These are phyloP conservation scores for Pocillopora damicornis DNA, from an alignment of 64 coral and sea anemone species.

Conservation along the genomic window DNA sequence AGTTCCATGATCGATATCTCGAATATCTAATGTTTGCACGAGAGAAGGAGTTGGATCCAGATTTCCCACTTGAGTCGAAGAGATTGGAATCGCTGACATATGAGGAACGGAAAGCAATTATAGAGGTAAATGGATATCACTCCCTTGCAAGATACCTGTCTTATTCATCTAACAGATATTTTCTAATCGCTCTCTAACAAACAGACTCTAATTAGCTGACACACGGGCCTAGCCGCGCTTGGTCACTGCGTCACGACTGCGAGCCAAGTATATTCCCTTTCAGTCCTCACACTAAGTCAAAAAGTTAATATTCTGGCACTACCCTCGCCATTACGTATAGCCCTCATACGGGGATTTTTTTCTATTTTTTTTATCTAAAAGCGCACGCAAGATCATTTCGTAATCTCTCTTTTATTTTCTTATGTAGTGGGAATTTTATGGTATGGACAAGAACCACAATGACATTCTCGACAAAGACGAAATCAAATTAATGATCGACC, in stretches of 20 bases:
- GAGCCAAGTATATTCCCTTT: too few relatives aligned
- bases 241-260: too few relatives aligned
- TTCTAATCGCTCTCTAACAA: too few relatives aligned
- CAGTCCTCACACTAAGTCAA: too few relatives aligned
- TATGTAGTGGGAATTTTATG: conserved; percentile 82
- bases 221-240: too few relatives aligned
- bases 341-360: background rate
- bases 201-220: too few relatives aligned
- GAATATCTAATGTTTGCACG: conserved; percentile 65
- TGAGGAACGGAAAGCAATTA: conserved; percentile 42
- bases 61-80: conserved; percentile 1
- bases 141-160: background rate
- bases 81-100: conserved; percentile 28
- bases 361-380: background rate
- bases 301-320: too few relatives aligned
- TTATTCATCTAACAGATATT: too few relatives aligned
- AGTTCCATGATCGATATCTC: conserved; percentile 84
- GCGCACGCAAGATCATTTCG: too few relatives aligned
- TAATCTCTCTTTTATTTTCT: background rate
- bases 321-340: too few relatives aligned
- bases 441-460: conserved; percentile 58
- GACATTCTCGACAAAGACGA: conserved; percentile 60
- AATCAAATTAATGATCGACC: conserved; percentile 61
- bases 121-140: conserved; percentile 33
- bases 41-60: conserved; percentile 31